phyloP scores from a whole-genome alignment of 2,888 invertebrate species.

The Exocentrus adspersus region DNA sequence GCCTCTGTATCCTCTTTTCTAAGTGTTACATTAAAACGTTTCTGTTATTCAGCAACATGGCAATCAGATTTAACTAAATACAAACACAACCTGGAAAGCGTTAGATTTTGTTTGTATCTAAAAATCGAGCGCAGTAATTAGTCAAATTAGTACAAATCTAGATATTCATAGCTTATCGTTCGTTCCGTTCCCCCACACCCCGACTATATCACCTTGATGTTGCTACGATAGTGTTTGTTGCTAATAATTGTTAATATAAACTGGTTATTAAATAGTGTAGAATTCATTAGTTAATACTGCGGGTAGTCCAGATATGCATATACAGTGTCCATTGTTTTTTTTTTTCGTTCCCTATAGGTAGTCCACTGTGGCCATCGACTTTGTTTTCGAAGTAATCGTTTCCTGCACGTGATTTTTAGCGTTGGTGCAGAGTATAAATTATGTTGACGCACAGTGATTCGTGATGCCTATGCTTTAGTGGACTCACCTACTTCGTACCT shows the following conservation, averaged over 20 bases:
- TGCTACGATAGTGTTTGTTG: slow-evolving; percentile 57
- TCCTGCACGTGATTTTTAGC: slow-evolving; percentile 2
- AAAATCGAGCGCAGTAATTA: too few species aligned
- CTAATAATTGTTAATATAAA: slow-evolving; percentile 59
- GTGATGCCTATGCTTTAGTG: slow-evolving; percentile 16
- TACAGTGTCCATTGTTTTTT: slow-evolving; percentile 11
- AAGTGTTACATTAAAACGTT: background rate
- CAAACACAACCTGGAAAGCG: too few species aligned
- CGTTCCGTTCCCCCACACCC: too few species aligned
- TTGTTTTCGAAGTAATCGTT: slow-evolving; percentile 5
- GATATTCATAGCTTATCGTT: too few species aligned
- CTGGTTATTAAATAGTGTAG: slow-evolving; percentile 59
- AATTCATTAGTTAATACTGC: slow-evolving; percentile 32
- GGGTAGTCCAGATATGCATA: slow-evolving; percentile 18
- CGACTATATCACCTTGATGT: slow-evolving; percentile 42
- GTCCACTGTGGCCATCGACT: slow-evolving; percentile 15
- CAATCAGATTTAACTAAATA: background rate
- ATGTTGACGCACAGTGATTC: slow-evolving; percentile 6
- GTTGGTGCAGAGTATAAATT: background rate
- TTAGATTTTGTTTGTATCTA: too few species aligned
- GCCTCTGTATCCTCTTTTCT: slow-evolving; percentile 2
- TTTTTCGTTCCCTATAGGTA: background rate
- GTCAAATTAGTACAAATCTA: slow-evolving; percentile 14
- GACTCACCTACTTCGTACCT: slow-evolving; percentile 20
- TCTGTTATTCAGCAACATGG: slow-evolving; percentile 16